Evolutionary conservation across 2,888 invertebrate species (phyloP), one percentile per base, ranked within the genome.

Genomic region (Apeira syringaria): DNA sequence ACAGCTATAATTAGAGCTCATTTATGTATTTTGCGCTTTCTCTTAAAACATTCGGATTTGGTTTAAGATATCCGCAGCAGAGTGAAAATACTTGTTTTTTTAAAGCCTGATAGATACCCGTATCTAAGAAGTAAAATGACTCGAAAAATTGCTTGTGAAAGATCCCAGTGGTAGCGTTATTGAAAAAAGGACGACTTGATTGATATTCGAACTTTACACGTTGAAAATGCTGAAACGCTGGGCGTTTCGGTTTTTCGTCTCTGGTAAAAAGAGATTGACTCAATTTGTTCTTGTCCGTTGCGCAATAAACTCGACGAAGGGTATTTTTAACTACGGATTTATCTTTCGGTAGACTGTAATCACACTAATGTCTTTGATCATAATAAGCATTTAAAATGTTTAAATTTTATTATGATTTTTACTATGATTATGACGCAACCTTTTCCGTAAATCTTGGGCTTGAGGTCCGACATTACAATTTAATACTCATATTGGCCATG

Each of bases 231-330:
- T 68, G 68, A 77, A 79, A 76, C 68, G 68, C 65, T 66, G 71
- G 66, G 70, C 76, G 80, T 82, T 81, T 78, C 80, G 79, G 72
- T 80, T 83, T 82, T 84, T 80, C 80, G 76, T 79, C 77, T 75
- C 74, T 67, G 64, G 74, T 69, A 77, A 83, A 85, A 83, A 86
- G 86, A 86, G 80, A 87, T 84, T 81, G 87, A 83, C 86, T 85
- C 85, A 74, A 88, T 88, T 89, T 89, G 81, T 87, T 81, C 80
- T 78, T 86, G 88, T 88, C 88, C 77, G 83, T 74, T 74, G 73
- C 74, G 80, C 80, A 85, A 83, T 86, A 85, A 84, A 86, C 83
- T 83, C 73, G 50, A 69, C 73, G 74, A 68, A 73, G 75, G 74
- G 68, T 77, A 74, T 81, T 86, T 84, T 85, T 80, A 82, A 83